Base-by-base conservation (phyloP, 2,113 vertebrate genomes). In the Macquaria ambigua region DNA sequence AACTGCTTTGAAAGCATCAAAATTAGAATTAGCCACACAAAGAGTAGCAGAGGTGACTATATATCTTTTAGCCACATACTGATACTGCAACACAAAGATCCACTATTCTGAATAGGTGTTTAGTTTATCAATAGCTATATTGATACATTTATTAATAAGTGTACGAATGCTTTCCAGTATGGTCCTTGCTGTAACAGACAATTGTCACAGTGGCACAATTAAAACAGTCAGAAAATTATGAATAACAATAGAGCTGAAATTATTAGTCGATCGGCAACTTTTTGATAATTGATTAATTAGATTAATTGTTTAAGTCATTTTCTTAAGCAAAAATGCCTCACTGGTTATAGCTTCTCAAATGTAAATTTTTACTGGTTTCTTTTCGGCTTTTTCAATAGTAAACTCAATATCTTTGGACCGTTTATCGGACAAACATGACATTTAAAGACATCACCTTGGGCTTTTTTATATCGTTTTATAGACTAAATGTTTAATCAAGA, bases 11-110 rank as follows among this genome's bases (percentile, higher is more conserved):
- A 20, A 73, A 77, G 62, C 62, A 56, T 9, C 25, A 18, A 43
- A 56, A 55, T 21, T 37, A n/a, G 16, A 85, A 72, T 66, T 16
- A 61, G 50, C 70, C 74, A 83, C 84, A 88, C 78, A 81, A 68
- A 74, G 52, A 79, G 55, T 0, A 25, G 21, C n/a, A 39, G 23
- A 63, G 37, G n/a, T 28, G 48, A 20, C 34, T 9, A 8, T 1
- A 31, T 31, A 2, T 7, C 50, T 62, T 83, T 74, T 6, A 70
- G 74, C 20, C 18, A 67, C 53, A 75, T 8, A 28, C 21, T 23
- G 73, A 64, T 48, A 53, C 14, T 69, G 64, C 48, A 11, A 50
- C 16, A 74, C 25, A 23, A 23, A 61, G 61, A 68, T 34, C 16
- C 20, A 25, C 5, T 23, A 21, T 43, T 28, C 6, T 52, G 31